Conservation (phyloP, 2,888 invertebrate species). For the Acrobasis suavella region DNA sequence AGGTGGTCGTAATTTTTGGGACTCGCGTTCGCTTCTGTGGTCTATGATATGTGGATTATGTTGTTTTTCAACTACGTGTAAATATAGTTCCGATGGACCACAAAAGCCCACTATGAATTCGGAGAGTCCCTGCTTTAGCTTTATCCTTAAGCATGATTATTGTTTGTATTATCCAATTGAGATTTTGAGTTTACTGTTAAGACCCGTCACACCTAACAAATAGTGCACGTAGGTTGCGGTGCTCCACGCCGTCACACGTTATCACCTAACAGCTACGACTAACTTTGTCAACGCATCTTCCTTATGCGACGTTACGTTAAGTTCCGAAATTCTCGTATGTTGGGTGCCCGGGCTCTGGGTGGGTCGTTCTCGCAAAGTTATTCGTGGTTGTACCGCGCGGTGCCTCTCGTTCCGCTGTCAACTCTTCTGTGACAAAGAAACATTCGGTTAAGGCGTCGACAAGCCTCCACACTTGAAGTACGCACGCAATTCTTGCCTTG, state of each 20-base stretch:
- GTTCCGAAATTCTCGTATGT: slow-evolving; percentile 17
- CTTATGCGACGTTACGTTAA: slow-evolving; percentile 13
- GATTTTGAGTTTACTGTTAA: slow-evolving; percentile 51
- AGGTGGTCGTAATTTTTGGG: slow-evolving; percentile 53
- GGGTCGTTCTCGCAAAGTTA: slow-evolving; percentile 62
- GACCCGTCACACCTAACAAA: slow-evolving; percentile 61
- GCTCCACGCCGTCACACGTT: slow-evolving; percentile 39
- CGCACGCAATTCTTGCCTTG: slow-evolving; percentile 79
- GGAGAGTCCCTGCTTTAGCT: slow-evolving; percentile 59
- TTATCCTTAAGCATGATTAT: slow-evolving; percentile 70
- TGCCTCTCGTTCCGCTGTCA: slow-evolving; percentile 69
- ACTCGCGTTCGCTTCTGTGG: slow-evolving; percentile 53
- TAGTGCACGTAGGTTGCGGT: slow-evolving; percentile 60
- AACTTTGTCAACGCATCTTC: slow-evolving; percentile 57
- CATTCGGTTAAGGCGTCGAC: slow-evolving; percentile 50
- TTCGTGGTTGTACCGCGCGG: slow-evolving; percentile 51
- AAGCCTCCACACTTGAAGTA: slow-evolving; percentile 60
- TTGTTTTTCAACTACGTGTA: slow-evolving; percentile 39
- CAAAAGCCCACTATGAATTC: slow-evolving; percentile 37
- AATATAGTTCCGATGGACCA: slow-evolving; percentile 37
- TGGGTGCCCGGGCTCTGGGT: slow-evolving; percentile 37
- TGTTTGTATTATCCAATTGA: slow-evolving; percentile 66
- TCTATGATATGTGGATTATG: slow-evolving; percentile 35
- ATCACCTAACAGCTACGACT: slow-evolving; percentile 72
- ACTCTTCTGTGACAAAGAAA: slow-evolving; percentile 76